phyloP scores from a whole-genome alignment of 2,113 vertebrate species.

The Pyrgilauda ruficollis region DNA sequence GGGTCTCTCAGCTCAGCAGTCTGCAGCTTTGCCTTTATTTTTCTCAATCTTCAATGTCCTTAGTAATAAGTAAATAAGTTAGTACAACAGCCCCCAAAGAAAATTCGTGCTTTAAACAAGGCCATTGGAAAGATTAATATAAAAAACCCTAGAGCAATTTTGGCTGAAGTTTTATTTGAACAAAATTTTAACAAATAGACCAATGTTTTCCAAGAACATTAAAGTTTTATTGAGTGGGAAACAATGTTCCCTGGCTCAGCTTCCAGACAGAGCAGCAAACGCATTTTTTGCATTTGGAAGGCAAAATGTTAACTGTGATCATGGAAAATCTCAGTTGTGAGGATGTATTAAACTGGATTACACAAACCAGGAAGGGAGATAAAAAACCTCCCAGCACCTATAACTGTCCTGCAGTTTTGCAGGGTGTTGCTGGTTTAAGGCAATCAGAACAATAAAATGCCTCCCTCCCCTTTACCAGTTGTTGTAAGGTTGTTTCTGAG shows the following conservation, averaged over 20 bases:
- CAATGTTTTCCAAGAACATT: not conserved
- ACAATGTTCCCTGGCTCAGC: not conserved
- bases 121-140: not conserved
- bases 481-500: not conserved
- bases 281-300: not conserved
- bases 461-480: not conserved
- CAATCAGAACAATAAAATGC: not conserved
- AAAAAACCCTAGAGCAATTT: not conserved
- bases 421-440: not conserved
- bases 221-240: not conserved
- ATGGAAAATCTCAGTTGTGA: not conserved
- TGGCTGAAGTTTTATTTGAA: not conserved
- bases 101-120: not conserved
- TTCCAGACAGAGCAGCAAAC: not conserved
- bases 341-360: not conserved
- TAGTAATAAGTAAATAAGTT: not conserved
- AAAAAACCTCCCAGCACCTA: not conserved
- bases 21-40: not conserved
- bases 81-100: not conserved
- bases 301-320: not conserved
- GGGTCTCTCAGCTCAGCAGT: not conserved
- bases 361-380: not conserved
- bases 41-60: not conserved
- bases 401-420: not conserved
- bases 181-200: not conserved